These are phyloP conservation scores for Pogona vitticeps DNA, from an alignment of 2,113 vertebrate species.

Conservation along the genomic window DNA sequence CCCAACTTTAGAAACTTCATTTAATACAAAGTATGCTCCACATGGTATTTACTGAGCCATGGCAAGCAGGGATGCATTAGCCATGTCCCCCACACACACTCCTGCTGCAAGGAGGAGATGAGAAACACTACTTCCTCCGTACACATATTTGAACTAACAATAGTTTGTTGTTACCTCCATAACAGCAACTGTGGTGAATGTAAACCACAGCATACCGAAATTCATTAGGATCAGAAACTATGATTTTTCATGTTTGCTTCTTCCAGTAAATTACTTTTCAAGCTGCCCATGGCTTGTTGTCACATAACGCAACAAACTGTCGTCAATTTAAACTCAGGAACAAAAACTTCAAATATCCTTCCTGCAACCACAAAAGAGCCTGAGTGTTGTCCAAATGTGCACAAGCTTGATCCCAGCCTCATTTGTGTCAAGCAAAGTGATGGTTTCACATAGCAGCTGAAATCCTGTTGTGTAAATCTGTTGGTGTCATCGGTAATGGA, in stretches of 20 bases:
- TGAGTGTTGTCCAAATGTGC: too few species aligned
- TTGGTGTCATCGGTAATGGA: too few species aligned
- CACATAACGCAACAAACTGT: not conserved
- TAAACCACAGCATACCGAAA: not conserved
- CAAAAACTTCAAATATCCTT: not conserved
- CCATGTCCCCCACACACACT: not conserved
- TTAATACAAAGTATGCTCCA: conserved; percentile 48
- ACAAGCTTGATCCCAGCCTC: not conserved
- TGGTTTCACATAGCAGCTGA: too few species aligned
- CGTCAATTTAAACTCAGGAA: not conserved
- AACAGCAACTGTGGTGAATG: not conserved
- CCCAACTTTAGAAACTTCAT: conserved; percentile 20
- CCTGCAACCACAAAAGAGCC: not conserved
- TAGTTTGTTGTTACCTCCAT: not conserved
- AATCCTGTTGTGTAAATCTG: too few species aligned
- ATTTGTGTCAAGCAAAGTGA: too few species aligned
- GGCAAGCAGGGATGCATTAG: conserved; percentile 28
- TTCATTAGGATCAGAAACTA: not conserved
- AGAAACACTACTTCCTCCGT: too few species aligned
- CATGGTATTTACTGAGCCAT: not conserved
- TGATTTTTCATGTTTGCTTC: not conserved
- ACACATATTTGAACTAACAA: not conserved
- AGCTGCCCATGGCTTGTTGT: not conserved
- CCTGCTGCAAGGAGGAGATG: too few species aligned
- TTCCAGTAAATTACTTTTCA: not conserved